Conservation (phyloP, 2,888 invertebrate genomes). For the Netelia fuscicornis region DNA sequence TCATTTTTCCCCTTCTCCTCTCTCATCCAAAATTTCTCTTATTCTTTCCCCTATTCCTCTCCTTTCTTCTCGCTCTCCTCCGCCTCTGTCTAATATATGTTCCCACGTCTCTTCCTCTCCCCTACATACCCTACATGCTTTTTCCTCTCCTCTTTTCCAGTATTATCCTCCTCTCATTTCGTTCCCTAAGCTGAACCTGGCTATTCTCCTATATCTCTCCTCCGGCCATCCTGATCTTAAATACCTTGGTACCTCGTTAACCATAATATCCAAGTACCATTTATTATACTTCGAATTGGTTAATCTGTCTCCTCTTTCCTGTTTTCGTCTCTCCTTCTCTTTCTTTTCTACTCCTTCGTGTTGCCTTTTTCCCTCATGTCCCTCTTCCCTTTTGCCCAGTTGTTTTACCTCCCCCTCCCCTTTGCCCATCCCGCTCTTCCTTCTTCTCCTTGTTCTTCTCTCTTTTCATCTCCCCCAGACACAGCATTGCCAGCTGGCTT, state of each 20-base stretch:
- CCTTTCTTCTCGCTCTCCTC: neutral
- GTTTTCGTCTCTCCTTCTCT: no score
- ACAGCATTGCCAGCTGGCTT: neutral
- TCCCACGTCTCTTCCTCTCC: no score
- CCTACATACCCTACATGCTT: no score
- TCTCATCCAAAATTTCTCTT: conserved; percentile 8
- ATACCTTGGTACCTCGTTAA: neutral
- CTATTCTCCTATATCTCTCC: neutral
- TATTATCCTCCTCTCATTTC: conserved; percentile 37
- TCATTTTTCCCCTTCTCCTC: neutral
- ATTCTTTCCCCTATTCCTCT: conserved; percentile 21
- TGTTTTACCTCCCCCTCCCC: neutral
- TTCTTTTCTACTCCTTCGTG: neutral
- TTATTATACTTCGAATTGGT: neutral
- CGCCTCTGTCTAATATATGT: conserved; percentile 27
- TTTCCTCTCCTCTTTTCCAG: neutral
- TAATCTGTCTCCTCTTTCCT: neutral
- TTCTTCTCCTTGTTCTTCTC: neutral
- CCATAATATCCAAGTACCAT: conserved; percentile 5
- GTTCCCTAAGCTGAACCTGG: neutral
- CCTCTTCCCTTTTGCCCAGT: no score
- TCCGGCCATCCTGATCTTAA: neutral
- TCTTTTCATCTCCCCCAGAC: conserved; percentile 57
- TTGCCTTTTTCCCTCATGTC: neutral
- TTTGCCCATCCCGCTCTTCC: neutral